Conservation (phyloP, 2,797 vertebrate genomes). For the Mus caroli region DNA sequence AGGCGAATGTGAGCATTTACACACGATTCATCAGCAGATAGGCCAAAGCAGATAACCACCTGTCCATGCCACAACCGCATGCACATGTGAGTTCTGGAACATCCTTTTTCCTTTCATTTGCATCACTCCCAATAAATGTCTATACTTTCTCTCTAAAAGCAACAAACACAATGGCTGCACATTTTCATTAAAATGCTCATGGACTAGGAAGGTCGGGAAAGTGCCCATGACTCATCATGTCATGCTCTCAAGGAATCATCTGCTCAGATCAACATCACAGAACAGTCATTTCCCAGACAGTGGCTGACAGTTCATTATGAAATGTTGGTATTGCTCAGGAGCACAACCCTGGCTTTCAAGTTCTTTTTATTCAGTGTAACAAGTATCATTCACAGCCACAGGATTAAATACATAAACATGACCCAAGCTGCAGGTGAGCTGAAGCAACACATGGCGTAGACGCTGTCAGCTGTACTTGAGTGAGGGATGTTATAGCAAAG, state of each 20-base stretch:
- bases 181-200: slow-evolving; percentile 29
- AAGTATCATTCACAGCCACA: background rate
- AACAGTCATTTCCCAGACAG: background rate
- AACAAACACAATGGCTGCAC: background rate
- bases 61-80: too few relatives aligned
- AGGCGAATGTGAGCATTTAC: background rate
- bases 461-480: background rate
- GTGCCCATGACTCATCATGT: background rate
- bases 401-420: background rate
- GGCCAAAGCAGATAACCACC: background rate
- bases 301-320: background rate
- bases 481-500: background rate
- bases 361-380: slow-evolving; percentile 6
- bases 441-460: background rate
- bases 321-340: background rate
- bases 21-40: background rate
- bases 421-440: background rate
- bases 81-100: background rate
- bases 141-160: background rate
- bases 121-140: background rate
- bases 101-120: background rate
- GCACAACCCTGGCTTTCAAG: background rate
- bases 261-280: slow-evolving; percentile 23
- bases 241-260: slow-evolving; percentile 24
- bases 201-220: background rate